Base-by-base conservation (phyloP, 1,140 invertebrate genomes). In the Eciton burchellii region DNA sequence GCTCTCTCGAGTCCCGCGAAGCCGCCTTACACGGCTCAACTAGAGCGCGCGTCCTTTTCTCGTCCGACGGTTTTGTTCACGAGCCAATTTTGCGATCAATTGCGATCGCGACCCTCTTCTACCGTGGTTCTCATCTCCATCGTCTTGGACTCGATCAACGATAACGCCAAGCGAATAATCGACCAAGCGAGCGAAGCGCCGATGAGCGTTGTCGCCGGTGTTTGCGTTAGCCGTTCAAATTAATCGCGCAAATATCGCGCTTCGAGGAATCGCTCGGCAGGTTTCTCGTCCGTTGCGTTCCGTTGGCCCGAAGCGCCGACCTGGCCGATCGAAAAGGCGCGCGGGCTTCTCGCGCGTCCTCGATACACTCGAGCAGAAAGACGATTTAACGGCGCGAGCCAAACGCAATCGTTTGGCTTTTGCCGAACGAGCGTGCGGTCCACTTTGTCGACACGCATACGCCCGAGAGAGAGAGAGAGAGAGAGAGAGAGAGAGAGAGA, bases 31-130 rank as follows among this genome's bases (percentile, higher is more conserved):
- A 56, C 21, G 35, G 21, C 29, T 60, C 35, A 60, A 5, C 24
- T 66, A 24, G 41, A 35, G 6, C 21, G 19, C n/a, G 41, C 49
- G 52, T 73, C n/a, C n/a, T 86, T 24, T 54, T 70, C 68, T n/a
- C 47, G n/a, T 29, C 29, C 52, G 24, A 24, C n/a, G n/a, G 74
- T 81, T 87, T 87, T 83, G 62, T 84, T 71, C 82, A 66, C 84
- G 41, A 79, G 54, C 83, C 74, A 86, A 79, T 87, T 84, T 83
- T 47, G 63, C 57, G 63, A 86, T 77, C 74, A 86, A 82, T 76
- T 56, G 24, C 74, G 81, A 81, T 83, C 66, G n/a, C n/a, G 84
- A 74, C 68, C 83, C 81, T 47, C 76, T 68, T 74, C 52, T 19
- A 11, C 16, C 63, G 47, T 70, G 41, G 8, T 84, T 81, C 56